These are phyloP conservation scores for Ceuthmochares aereus DNA, from an alignment of 2,113 vertebrate species.

Conservation along the genomic window DNA sequence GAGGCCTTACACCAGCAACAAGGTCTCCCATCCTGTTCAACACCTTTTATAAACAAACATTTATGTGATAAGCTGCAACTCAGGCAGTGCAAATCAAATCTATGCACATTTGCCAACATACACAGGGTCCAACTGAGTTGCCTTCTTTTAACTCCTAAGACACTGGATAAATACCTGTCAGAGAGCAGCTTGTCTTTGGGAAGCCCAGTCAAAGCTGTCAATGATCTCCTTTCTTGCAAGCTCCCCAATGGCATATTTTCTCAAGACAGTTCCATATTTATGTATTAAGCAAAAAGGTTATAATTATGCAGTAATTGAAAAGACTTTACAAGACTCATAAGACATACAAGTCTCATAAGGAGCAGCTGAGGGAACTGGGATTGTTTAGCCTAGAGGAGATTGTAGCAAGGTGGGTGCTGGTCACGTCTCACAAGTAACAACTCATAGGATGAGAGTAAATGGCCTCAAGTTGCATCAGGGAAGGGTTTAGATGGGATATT, in stretches of 20 bases:
- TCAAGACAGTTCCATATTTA: background rate
- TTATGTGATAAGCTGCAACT: background rate
- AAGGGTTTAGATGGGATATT: too few relatives aligned
- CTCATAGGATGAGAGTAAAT: too few relatives aligned
- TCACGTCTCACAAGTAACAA: too few relatives aligned
- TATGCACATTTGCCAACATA: background rate
- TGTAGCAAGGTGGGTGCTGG: too few relatives aligned
- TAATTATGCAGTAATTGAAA: background rate
- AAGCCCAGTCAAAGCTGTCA: background rate
- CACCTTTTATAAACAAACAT: accelerated
- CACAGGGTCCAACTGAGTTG: background rate
- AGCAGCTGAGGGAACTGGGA: too few relatives aligned
- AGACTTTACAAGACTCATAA: background rate
- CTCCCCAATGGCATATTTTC: background rate
- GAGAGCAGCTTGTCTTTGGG: background rate
- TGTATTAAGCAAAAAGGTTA: background rate
- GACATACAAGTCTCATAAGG: too few relatives aligned
- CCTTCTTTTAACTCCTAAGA: background rate
- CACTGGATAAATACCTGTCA: background rate
- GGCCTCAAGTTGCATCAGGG: too few relatives aligned
- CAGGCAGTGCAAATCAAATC: background rate
- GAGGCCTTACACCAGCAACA: background rate
- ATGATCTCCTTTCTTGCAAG: background rate
- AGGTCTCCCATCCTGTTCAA: background rate
- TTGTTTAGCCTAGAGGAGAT: too few relatives aligned